phyloP scores from a whole-genome alignment of 2,113 vertebrate species.

The Salvelinus sp. region DNA sequence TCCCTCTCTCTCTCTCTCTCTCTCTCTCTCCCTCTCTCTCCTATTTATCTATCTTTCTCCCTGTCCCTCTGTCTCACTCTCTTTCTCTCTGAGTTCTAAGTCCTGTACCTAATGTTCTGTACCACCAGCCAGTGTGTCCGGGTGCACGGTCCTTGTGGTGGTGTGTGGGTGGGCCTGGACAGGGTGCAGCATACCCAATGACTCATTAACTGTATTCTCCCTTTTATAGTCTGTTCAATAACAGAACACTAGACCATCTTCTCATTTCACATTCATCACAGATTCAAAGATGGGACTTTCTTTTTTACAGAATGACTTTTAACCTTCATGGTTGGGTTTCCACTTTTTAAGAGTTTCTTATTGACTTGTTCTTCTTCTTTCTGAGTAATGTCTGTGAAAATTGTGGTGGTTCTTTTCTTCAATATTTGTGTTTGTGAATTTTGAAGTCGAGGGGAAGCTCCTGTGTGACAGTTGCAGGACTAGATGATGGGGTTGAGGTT shows the following conservation, averaged over 20 bases:
- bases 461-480: background rate
- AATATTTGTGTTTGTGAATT: background rate
- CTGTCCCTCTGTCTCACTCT: too few relatives aligned
- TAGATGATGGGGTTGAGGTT: background rate
- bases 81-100: slow-evolving; percentile 34
- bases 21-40: background rate
- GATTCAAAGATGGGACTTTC: background rate
- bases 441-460: background rate
- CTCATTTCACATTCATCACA: background rate
- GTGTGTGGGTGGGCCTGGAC: slow-evolving; percentile 30
- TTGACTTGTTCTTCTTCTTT: background rate
- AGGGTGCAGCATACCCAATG: slow-evolving; percentile 50
- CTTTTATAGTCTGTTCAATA: slow-evolving; percentile 23
- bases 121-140: slow-evolving; percentile 52
- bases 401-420: background rate
- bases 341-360: too few relatives aligned
- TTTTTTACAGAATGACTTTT: background rate
- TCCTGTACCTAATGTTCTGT: slow-evolving; percentile 49
- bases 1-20: background rate
- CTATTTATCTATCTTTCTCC: too few relatives aligned
- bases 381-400: background rate
- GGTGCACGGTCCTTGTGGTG: background rate
- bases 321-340: background rate
- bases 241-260: background rate
- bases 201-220: slow-evolving; percentile 48